A percentile compares a stretch with the other conserved stretches of the same genome.
phyloP scores from a whole-genome alignment of 2,113 vertebrate genomes.

The Ivindomyrus marchei region DNA sequence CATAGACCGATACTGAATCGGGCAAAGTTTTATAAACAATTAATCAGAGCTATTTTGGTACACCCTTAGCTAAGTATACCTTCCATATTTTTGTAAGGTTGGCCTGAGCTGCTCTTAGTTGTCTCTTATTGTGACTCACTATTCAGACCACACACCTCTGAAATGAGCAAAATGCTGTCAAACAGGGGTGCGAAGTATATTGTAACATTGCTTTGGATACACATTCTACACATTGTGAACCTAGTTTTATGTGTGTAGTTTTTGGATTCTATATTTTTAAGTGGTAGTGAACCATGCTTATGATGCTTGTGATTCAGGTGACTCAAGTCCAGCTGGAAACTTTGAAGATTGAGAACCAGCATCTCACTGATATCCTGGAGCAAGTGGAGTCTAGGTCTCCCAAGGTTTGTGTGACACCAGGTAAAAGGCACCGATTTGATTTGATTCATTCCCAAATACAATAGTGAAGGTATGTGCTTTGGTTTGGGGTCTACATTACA shows the following conservation, averaged over 20 bases:
- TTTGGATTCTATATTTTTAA: background rate
- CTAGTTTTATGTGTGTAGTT: background rate
- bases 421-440: background rate
- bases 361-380: slow-evolving; percentile 67
- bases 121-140: too few relatives aligned
- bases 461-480: background rate
- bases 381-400: slow-evolving; percentile 52
- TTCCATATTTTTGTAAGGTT: too few relatives aligned
- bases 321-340: slow-evolving; percentile 71
- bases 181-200: too few relatives aligned
- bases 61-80: too few relatives aligned
- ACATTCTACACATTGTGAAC: too few relatives aligned
- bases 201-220: too few relatives aligned
- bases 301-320: slow-evolving; percentile 48
- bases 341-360: slow-evolving; percentile 72
- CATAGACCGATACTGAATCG: background rate
- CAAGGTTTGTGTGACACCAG: slow-evolving; percentile 51
- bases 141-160: too few relatives aligned
- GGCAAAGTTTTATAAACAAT: background rate
- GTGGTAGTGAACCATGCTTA: background rate
- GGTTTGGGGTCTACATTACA: background rate
- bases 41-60: background rate
- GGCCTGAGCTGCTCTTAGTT: too few relatives aligned
- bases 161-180: too few relatives aligned
- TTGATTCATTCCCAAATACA: background rate